Base-by-base conservation (phyloP, 2,797 vertebrate genomes). In the Pipistrellus pipistrellus region DNA sequence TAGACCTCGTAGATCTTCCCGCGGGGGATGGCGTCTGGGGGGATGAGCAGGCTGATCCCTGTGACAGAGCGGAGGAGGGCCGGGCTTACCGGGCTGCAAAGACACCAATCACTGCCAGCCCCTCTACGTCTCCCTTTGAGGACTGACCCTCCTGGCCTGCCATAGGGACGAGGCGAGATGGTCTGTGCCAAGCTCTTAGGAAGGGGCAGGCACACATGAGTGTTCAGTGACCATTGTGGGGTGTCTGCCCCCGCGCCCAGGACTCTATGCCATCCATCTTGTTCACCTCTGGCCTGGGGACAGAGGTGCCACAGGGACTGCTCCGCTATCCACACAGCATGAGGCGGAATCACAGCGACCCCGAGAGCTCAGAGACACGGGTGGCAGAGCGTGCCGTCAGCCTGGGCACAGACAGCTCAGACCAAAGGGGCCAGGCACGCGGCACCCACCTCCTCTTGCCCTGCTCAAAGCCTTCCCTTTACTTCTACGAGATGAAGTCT, bases 1-100 rank as follows among this genome's bases (percentile, higher is more conserved):
- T 99, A 99, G 97, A 99, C 99, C 98, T 99, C 99, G 46, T 99
- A 99, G 98, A 99, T 99, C 98, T 99, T 99, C 85, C 99, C 99
- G 95, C 99, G 98, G 41, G 99, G 99, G 98, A 99, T 99, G 98
- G 99, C 99, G 82, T 99, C 99, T 0, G 99, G 99, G 96, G 99
- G 99, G 97, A 99, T 99, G 97, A 99, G 99, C 98, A 99, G 98
- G 97, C 99, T 99, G 98, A 99, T 99, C 98, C 99, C 99, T 99
- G 95, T 10, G 90, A 88, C 2, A 21, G 98, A 98, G 76, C 0
- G 1, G 44, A 2, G 48, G 9, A 53, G 32, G 8, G 6, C 8
- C 5, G 21, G 30, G 46, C 32, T 94, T 20, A 68, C n/a, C 15
- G 32, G 46, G 12, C 17, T 32, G 82, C 57, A 53, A 4, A 71